phyloP scores from a whole-genome alignment of 2,797 vertebrate species.

The Bovichtus variegatus region DNA sequence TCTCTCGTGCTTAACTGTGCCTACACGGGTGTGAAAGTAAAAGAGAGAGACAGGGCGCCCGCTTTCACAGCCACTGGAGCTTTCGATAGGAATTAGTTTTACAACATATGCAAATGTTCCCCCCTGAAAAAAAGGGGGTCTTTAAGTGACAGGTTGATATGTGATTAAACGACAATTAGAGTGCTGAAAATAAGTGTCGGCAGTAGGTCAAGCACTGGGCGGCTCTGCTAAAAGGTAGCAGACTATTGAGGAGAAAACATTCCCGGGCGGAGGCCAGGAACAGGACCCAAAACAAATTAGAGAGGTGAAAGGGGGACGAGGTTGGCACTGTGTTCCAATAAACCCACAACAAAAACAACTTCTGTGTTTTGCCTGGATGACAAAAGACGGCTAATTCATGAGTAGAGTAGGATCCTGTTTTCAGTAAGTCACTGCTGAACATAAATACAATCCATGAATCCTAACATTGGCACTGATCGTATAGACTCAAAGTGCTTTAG shows the following conservation, averaged over 20 bases:
- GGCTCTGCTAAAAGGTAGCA: constrained; percentile 85
- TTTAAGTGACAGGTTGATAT: constrained; percentile 91
- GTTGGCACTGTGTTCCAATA: constrained; percentile 78
- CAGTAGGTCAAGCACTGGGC: constrained; percentile 84
- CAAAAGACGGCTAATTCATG: constrained; percentile 44
- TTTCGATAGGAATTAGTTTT: constrained; percentile 88
- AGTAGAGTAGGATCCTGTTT: constrained; percentile 29
- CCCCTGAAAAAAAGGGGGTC: constrained; percentile 81
- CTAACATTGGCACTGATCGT: background rate
- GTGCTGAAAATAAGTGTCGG: constrained; percentile 85
- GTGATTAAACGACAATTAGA: constrained; percentile 91
- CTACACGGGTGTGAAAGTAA: constrained; percentile 73
- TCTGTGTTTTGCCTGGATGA: constrained; percentile 56
- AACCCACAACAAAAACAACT: constrained; percentile 73
- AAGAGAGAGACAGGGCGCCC: constrained; percentile 61
- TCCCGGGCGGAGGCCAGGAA: constrained; percentile 80
- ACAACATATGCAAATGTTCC: constrained; percentile 89
- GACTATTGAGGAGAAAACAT: constrained; percentile 82
- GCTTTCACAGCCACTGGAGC: constrained; percentile 82
- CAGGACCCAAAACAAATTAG: constrained; percentile 87
- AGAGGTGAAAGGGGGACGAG: constrained; percentile 73
- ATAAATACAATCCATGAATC: background rate
- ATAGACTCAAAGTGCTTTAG: constrained; percentile 7
- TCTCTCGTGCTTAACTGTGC: constrained; percentile 56
- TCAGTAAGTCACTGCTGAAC: constrained; percentile 15